Evolutionary conservation across 1,140 invertebrate species (phyloP).

Genomic region (Chrysoperla carnea): DNA sequence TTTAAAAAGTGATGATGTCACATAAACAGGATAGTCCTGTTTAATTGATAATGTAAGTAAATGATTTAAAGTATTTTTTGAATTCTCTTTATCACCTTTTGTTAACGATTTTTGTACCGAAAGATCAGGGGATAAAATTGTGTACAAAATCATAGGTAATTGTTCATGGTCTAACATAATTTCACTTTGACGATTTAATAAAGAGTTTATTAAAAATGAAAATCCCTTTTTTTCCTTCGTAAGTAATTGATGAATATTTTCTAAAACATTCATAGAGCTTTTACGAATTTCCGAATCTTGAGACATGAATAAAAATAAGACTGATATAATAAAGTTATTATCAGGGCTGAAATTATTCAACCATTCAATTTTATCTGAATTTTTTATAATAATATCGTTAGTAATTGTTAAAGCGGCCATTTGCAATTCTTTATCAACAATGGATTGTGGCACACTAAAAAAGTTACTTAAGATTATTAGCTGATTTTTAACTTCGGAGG

Average conservation of each 20-base stretch:
- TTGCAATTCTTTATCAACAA: too few relatives aligned
- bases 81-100: conserved; percentile 11
- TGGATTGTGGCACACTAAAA: too few relatives aligned
- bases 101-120: conserved; percentile 21
- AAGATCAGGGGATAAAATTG: conserved; percentile 26
- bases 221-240: not conserved
- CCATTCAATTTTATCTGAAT: too few relatives aligned
- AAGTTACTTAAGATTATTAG: too few relatives aligned
- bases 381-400: too few relatives aligned
- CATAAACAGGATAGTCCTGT: conserved; percentile 21
- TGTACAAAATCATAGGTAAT: conserved; percentile 28
- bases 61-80: conserved; percentile 14
- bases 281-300: conserved; percentile 11
- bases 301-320: not conserved
- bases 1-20: conserved; percentile 24
- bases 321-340: too few relatives aligned
- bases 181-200: conserved; percentile 23
- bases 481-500: not conserved
- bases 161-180: conserved; percentile 42
- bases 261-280: conserved; percentile 23
- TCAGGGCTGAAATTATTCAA: too few relatives aligned
- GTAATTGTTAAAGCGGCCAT: too few relatives aligned
- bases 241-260: conserved; percentile 17
- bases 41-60: conserved; percentile 15
- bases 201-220: conserved; percentile 3